Conservation (phyloP, 2,888 invertebrate genomes). For the Belgica antarctica region DNA sequence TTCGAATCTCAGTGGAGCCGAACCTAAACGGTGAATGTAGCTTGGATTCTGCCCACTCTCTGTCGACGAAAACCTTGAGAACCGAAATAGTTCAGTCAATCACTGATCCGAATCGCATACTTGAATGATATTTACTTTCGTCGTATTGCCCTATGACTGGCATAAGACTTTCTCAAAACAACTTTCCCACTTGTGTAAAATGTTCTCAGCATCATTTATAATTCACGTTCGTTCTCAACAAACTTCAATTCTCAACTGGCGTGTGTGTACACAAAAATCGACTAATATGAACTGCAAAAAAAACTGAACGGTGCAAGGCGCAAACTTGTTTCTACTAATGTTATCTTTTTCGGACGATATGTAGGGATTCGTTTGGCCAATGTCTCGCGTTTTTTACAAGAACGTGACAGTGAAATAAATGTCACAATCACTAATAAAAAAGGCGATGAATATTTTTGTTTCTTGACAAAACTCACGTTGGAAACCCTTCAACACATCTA, state of each 20-base stretch:
- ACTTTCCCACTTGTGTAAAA: background rate
- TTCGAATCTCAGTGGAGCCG: conserved; percentile 56
- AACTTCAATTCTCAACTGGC: too few species aligned
- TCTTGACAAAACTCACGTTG: too few species aligned
- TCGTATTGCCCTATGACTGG: background rate
- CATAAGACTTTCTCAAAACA: background rate
- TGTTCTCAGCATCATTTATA: background rate
- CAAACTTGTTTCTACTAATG: too few species aligned
- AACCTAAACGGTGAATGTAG: conserved; percentile 58
- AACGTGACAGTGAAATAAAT: too few species aligned
- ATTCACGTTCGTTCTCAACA: background rate
- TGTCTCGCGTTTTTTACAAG: too few species aligned
- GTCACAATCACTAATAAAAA: too few species aligned
- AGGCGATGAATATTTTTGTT: too few species aligned
- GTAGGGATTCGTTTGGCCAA: too few species aligned
- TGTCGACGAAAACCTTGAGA: conserved; percentile 3
- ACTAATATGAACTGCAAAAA: background rate
- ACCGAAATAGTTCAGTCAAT: background rate
- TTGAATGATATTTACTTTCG: background rate
- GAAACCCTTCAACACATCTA: too few species aligned
- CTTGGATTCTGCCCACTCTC: conserved; percentile 51
- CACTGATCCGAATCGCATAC: background rate
- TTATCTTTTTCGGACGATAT: too few species aligned
- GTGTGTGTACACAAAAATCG: too few species aligned
- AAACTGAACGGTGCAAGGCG: too few species aligned